Percentiles rank a stretch among this genome's conserved stretches.
Conservation (phyloP, 2,113 vertebrate species). For the Sturnira hondurensis region DNA sequence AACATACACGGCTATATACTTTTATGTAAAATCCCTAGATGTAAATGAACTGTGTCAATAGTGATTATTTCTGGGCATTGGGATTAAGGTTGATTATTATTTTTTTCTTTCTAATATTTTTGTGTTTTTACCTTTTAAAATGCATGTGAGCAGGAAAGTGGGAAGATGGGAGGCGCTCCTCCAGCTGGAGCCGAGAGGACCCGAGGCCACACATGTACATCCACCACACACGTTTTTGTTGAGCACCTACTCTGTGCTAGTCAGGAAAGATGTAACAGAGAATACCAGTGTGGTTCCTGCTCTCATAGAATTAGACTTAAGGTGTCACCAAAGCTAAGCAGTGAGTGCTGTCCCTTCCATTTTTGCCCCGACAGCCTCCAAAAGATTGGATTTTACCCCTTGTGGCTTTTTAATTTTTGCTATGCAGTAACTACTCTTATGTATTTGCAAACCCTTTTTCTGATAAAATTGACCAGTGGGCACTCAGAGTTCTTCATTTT, state of each 20-base stretch:
- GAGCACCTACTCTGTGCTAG: background rate
- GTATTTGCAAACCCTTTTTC: background rate
- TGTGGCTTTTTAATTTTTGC: background rate
- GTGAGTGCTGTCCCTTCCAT: background rate
- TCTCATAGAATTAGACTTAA: background rate
- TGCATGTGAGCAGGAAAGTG: background rate
- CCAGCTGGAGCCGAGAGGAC: background rate
- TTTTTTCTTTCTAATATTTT: background rate
- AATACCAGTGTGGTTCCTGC: background rate
- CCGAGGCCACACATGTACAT: background rate
- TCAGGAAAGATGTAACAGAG: background rate
- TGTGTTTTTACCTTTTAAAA: background rate
- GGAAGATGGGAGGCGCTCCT: background rate
- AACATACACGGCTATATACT: background rate
- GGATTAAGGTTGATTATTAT: background rate
- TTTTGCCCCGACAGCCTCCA: background rate
- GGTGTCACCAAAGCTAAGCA: background rate
- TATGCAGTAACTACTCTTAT: background rate
- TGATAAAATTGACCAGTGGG: background rate
- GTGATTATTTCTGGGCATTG: background rate
- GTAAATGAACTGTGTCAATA: background rate
- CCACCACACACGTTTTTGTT: background rate
- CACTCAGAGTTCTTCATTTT: background rate
- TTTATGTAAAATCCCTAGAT: background rate
- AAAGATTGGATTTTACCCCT: background rate